These are phyloP conservation scores for Meloe dianella DNA, from an alignment of 2,888 invertebrate genomes.

Conservation along the genomic window DNA sequence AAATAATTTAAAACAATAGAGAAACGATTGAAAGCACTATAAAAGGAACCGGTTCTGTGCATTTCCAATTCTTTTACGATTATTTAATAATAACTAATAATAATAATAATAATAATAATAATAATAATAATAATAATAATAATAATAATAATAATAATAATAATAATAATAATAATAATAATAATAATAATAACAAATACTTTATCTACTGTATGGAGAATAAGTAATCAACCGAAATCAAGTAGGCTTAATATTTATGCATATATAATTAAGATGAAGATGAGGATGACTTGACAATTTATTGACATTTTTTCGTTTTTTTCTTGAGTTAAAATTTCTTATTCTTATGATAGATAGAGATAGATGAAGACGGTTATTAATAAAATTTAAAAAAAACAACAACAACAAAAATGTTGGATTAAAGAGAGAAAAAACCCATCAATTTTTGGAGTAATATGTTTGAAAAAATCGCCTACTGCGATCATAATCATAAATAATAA, in stretches of 20 bases:
- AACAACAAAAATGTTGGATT: not conserved
- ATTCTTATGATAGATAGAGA: not conserved
- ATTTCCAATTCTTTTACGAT: conserved; percentile 2
- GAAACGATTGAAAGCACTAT: not conserved
- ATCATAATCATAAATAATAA: conserved; percentile 12
- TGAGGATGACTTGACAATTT: not conserved
- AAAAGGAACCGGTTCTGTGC: conserved; percentile 24
- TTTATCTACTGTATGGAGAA: no score
- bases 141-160: not conserved
- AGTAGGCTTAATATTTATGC: not conserved
- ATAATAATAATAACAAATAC: no score
- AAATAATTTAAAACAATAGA: conserved; percentile 32
- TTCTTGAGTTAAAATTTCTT: not conserved
- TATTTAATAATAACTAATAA: conserved; percentile 3
- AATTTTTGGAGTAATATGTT: conserved; percentile 6
- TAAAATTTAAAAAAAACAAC: not conserved
- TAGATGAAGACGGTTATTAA: no score
- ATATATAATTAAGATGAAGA: not conserved
- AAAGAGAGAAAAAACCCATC: not conserved
- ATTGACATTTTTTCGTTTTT: not conserved
- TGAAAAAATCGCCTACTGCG: conserved; percentile 26
- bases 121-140: not conserved
- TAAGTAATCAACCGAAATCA: no score
- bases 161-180: no score
- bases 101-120: no score